These are phyloP conservation scores for Gastrophryne carolinensis DNA, from an alignment of 2,797 vertebrate species.

Conservation along the genomic window DNA sequence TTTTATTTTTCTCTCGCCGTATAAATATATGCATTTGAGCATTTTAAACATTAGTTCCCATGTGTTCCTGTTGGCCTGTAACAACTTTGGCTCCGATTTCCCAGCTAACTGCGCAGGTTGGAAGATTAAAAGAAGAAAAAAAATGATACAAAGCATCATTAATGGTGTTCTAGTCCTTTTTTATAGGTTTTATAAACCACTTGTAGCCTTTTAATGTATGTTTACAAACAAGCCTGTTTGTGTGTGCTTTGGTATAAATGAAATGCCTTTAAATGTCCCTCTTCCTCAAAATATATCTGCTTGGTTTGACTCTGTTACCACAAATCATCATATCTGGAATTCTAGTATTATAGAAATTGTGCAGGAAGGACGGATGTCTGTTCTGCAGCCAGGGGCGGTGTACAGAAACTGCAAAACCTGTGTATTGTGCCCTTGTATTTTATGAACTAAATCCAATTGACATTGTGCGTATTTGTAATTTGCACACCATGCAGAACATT, in stretches of 20 bases:
- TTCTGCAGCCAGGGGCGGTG: neutral
- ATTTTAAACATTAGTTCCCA: conserved; percentile 67
- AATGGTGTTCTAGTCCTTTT: conserved; percentile 73
- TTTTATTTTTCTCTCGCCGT: conserved; percentile 60
- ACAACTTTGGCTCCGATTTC: conserved; percentile 63
- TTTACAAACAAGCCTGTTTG: conserved; percentile 49
- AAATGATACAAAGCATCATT: conserved; percentile 58
- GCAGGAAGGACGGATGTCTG: neutral
- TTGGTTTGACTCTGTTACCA: neutral
- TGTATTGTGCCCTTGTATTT: neutral
- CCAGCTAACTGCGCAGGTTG: conserved; percentile 62
- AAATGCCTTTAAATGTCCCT: neutral
- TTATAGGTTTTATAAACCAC: conserved; percentile 82
- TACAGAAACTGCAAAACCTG: neutral
- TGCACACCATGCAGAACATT: conserved; percentile 15
- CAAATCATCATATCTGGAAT: neutral
- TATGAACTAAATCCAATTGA: neutral
- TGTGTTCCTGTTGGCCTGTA: conserved; percentile 65
- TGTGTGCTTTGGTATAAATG: conserved; percentile 41
- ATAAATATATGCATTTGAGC: conserved; percentile 63
- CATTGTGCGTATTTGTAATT: conserved; percentile 22
- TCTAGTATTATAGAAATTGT: neutral
- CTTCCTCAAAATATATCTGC: neutral
- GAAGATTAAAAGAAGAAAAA: conserved; percentile 51
- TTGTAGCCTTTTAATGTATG: conserved; percentile 71